Evolutionary conservation across 2,113 vertebrate species (phyloP), one percentile per base, ranked within the genome.

Genomic region (Sinocyclocheilus maitianheensis): DNA sequence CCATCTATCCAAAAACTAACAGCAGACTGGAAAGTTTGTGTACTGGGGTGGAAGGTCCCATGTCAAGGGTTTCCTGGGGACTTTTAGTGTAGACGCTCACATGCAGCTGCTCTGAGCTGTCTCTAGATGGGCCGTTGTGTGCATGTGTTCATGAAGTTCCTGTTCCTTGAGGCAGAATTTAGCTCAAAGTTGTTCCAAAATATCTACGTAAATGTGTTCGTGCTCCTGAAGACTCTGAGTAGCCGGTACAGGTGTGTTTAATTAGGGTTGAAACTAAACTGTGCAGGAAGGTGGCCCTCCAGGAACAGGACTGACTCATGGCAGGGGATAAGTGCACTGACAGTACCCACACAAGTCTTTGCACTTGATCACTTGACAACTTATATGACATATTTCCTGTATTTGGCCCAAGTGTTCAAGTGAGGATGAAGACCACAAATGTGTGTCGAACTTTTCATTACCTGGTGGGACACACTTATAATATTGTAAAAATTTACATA

Each of bases 1-100:
- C 62, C 71, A 22, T 63, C 77, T 74, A 18, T 30, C 78, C 58
- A 72, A 74, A 69, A 85, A 84, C 77, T 74, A 55, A 71, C 76
- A 86, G 71, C 18, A 20, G 37, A 81, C 78, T 34, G 13, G n/a
- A 69, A 46, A 16, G 55, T 55, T 51, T 67, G 87, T 65, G 24
- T 22, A 65, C 34, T 62, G 34, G 77, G 55, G 22, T 67, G 16
- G n/a, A 63, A 74, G 34, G n/a, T 46, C 65, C 53, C 13, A 0
- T 24, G 24, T 43, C 26, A 80, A 34, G 60, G 10, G 40, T 62
- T 86, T 72, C 71, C 20, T 69, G 1, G 30, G 22, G 51, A 63
- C 1, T 77, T 22, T 74, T 48, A 46, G 5, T 46, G n/a, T n/a
- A 48, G 55, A 65, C 0, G 5, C 20, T 48, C 22, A 40, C 69